A percentile compares a stretch with the other conserved stretches of the same genome.
Conservation (phyloP, 2,113 vertebrate genomes). For the Struthio camelus region DNA sequence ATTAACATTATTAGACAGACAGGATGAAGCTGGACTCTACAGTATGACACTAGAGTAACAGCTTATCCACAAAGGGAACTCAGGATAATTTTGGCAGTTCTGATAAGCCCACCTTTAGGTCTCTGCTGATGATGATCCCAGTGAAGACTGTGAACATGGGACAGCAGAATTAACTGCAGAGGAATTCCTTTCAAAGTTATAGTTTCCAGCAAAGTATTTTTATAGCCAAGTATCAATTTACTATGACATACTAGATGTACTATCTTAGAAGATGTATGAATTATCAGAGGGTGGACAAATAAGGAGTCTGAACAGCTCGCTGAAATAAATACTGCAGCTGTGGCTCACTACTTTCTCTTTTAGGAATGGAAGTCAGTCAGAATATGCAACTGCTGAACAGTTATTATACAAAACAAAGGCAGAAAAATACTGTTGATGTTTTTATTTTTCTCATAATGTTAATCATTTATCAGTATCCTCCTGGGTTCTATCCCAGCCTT, state of each 20-base stretch:
- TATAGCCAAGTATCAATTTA: background rate
- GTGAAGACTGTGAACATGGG: background rate
- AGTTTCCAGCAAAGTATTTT: background rate
- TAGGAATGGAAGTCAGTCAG: background rate
- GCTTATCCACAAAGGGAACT: background rate
- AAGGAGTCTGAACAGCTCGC: background rate
- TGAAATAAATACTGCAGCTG: background rate
- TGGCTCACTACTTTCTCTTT: background rate
- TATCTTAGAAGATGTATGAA: background rate
- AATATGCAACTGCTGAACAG: background rate
- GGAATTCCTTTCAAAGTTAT: background rate
- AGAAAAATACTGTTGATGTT: background rate
- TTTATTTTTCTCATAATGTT: background rate
- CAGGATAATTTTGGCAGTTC: background rate
- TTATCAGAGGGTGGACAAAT: background rate
- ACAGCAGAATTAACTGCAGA: background rate
- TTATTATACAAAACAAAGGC: background rate
- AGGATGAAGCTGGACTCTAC: background rate
- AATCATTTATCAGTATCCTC: background rate
- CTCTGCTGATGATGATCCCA: background rate
- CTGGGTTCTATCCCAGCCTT: background rate
- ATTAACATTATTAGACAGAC: background rate
- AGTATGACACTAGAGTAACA: background rate
- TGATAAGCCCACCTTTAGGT: background rate
- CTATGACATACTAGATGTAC: background rate